Base-by-base conservation (phyloP, 2,888 invertebrate genomes). In the Eupithecia inturbata region DNA sequence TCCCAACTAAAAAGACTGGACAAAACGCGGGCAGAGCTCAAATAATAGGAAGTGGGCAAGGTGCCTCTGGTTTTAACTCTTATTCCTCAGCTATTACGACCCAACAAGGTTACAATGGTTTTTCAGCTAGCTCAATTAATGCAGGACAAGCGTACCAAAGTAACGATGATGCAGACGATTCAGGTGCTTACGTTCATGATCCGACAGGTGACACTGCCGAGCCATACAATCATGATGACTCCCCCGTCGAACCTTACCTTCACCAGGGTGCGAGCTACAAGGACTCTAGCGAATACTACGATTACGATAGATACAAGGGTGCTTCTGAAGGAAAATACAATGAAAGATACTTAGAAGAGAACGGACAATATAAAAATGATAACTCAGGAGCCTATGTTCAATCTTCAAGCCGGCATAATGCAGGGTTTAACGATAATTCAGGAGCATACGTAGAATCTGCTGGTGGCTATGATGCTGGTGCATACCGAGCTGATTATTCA, bases 171-270 rank as follows among this genome's bases (percentile, higher is more conserved):
- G 85, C 84, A 39, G 90, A 92, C 53, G 84, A 89, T 69, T 89
- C 93, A 22, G 95, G 95, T n/a, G 89, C 90, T 2, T 95, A 95
- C 79, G 86, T 93, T 4, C 95, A 95, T 77, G 95, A 95, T 78
- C 91, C 94, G 75, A 84, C 92, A 5, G 95, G 95, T 41, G 95
- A 95, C 74, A 86, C 88, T 57, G 94, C 93, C 2, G 89, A 87
- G 72, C 93, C 94, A 26, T 95, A 95, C 80, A 88, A 83, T 74
- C 95, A 95, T 76, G 79, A 88, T n/a, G 89, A 85, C 41, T 87
- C 92, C 0, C 89, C 90, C 39, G 84, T 82, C 10, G 88, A 86
- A n/a, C 91, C 92, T 7, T 95, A 95, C 74, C 71, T 86, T 2
- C 94, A 93, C 68, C 84, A 87, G n/a, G 87, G 83, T 57, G 79